A percentile compares a stretch with the other conserved stretches of the same genome.
Evolutionary conservation across 1,140 invertebrate species (phyloP).

Genomic region (Bombus confusus): DNA sequence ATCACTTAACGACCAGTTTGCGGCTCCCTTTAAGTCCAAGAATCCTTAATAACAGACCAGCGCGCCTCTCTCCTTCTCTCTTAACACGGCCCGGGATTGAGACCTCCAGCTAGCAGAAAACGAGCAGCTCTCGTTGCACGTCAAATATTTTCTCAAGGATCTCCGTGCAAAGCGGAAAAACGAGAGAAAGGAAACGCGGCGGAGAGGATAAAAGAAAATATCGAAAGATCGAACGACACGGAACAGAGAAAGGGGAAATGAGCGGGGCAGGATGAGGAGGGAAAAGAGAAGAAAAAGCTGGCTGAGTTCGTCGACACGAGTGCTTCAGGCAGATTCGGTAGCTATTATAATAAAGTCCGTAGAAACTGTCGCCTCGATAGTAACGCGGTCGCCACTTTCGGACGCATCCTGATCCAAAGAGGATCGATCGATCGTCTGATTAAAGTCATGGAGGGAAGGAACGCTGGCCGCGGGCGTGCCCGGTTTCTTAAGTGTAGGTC

Average conservation of each 20-base stretch:
- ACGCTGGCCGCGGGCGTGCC: neutral
- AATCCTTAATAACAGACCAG: slow-evolving; percentile 51
- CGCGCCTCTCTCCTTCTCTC: neutral
- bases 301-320: neutral
- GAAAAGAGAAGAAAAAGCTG: neutral
- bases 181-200: neutral
- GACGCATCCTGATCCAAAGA: neutral
- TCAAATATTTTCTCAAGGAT: slow-evolving; percentile 61
- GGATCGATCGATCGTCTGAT: neutral
- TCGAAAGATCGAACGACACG: neutral
- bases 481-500: slow-evolving; percentile 66
- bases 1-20: slow-evolving; percentile 57
- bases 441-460: no score
- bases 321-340: slow-evolving; percentile 3
- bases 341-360: neutral
- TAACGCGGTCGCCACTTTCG: neutral
- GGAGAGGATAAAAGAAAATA: neutral
- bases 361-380: slow-evolving; percentile 27
- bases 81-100: slow-evolving; percentile 4
- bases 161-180: neutral
- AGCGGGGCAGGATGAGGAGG: neutral
- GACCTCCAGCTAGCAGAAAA: slow-evolving; percentile 27
- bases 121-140: slow-evolving; percentile 45
- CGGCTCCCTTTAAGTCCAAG: slow-evolving; percentile 33
- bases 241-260: neutral